Evolutionary conservation across 2,888 invertebrate species (phyloP).

Genomic region (Ligdia adustata): DNA sequence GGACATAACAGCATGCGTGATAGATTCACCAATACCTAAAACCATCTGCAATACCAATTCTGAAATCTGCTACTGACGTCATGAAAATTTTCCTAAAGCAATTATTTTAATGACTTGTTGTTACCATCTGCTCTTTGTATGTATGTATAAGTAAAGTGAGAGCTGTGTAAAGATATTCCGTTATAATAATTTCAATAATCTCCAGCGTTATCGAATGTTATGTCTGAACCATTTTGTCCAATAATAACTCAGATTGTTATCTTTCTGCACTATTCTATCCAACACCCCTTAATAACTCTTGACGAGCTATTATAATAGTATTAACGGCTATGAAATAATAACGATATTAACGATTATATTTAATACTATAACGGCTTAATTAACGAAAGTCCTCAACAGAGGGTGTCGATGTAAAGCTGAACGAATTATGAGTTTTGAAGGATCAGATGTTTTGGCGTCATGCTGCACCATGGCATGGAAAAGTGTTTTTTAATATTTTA

Average conservation of each 20-base stretch:
- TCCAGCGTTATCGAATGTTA: neutral
- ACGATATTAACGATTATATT: slow-evolving; percentile 34
- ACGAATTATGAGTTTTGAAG: slow-evolving; percentile 14
- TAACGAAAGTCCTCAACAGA: slow-evolving; percentile 26
- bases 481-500: slow-evolving; percentile 3
- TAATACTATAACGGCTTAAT: slow-evolving; percentile 34
- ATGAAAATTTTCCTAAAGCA: too few species aligned
- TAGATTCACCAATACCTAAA: too few species aligned
- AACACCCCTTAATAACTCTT: slow-evolving; percentile 10
- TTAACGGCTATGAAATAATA: slow-evolving; percentile 17
- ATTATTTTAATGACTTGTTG: too few species aligned
- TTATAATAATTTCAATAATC: too few species aligned
- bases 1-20: too few species aligned
- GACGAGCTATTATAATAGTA: slow-evolving; percentile 8
- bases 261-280: slow-evolving; percentile 8
- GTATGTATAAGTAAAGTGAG: too few species aligned
- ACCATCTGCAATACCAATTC: too few species aligned
- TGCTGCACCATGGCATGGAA: slow-evolving; percentile 22
- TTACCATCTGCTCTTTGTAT: too few species aligned
- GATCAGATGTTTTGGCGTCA: slow-evolving; percentile 20
- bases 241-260: slow-evolving; percentile 17
- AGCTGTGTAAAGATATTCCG: too few species aligned
- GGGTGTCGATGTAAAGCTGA: slow-evolving; percentile 27
- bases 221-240: slow-evolving; percentile 6
- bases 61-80: too few species aligned